Evolutionary conservation across 2,888 invertebrate genomes (phyloP).

Genomic region (Lycophotia porphyrea): DNA sequence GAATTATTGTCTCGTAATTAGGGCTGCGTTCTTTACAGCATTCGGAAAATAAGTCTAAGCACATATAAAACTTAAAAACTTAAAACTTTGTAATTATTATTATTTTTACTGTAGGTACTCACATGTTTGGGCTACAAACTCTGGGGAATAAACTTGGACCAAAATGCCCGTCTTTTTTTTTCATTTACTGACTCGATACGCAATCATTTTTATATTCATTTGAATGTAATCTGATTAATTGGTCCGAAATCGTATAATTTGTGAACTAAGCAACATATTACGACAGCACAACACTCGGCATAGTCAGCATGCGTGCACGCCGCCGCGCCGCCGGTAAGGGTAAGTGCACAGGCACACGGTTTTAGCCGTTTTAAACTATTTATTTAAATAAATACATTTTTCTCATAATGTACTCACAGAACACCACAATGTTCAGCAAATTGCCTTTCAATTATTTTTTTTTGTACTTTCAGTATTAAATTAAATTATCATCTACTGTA

Average conservation of each 20-base stretch:
- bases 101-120: background rate
- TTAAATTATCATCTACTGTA: background rate
- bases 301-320: constrained; percentile 2
- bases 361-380: background rate
- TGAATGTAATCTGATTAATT: background rate
- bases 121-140: background rate
- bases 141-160: background rate
- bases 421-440: background rate
- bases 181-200: background rate
- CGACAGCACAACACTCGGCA: background rate
- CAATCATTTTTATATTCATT: background rate
- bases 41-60: background rate
- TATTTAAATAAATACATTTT: background rate
- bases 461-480: background rate
- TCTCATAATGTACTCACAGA: background rate
- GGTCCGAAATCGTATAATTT: constrained; percentile 5
- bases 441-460: background rate
- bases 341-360: background rate
- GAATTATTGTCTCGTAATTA: background rate
- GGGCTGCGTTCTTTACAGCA: background rate
- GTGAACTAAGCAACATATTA: constrained; percentile 4
- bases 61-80: background rate
- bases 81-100: background rate
- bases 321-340: constrained; percentile 14
- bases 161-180: background rate